Base-by-base conservation (phyloP, 1,140 invertebrate genomes). In the Branchinecta lindahli region DNA sequence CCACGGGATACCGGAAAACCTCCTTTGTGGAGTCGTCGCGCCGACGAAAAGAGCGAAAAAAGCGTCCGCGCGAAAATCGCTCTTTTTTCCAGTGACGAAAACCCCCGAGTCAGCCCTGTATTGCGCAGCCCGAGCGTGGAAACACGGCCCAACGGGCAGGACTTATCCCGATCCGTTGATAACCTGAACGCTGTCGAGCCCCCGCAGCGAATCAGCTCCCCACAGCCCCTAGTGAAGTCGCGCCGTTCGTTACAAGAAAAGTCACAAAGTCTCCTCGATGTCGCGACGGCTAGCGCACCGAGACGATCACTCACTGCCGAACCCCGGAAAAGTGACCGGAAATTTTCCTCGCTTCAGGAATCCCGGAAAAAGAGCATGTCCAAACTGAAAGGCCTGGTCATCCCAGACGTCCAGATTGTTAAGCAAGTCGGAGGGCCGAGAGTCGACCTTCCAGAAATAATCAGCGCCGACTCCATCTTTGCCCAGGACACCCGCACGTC, bases 41-140 rank as follows among this genome's bases (percentile, higher is more conserved):
- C 33, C 2, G 87, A 88, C 75, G 86, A 87, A 74, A 86, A 85
- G 75, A 90, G 87, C 70, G 87, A 87, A 77, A 85, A 84, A 68
- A 90, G 88, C 73, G 89, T 92, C 18, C 85, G 86, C 74, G 89
- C 91, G 76, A 91, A 91, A 79, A 92, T 92, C 74, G 90, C 89
- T 52, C 89, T 92, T 87, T 92, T 92, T 78, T 90, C 89, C 8
- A 79, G 77, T 15, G 77, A 77, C 67, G 77, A 77, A 8, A 76
- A 74, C 8, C 44, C 52, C 1, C 12, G 52, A 61, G 12, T 61
- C 12, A 61, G 52, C 18, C 52, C 52, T 20, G 18, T 61, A 4
- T 61, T 20, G 4, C 52, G 52, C 12, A 61, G 52, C 18, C 52
- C 52, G 12, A 20, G 18, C 18, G 52, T 4, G 12, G 52, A 61